Evolutionary conservation across 1,140 invertebrate species (phyloP).

Genomic region (Galendromus occidentalis): DNA sequence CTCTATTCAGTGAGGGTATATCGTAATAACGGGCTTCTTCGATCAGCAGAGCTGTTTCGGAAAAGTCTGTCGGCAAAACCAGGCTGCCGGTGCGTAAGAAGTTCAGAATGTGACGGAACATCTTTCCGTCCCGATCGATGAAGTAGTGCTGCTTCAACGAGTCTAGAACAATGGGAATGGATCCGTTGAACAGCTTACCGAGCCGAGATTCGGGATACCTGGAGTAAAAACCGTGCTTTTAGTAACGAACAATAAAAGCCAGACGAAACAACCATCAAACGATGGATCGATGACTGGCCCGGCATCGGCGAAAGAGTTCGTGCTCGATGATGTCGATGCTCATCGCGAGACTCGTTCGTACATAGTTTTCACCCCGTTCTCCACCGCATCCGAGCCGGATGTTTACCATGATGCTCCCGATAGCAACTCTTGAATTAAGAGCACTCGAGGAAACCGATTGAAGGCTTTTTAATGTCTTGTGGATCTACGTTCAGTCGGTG

Average conservation of each 20-base stretch:
- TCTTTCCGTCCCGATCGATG: slow-evolving; percentile 81
- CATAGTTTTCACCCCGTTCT: no score
- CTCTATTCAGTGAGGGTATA: slow-evolving; percentile 37
- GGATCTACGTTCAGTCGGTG: no score
- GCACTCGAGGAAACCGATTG: no score
- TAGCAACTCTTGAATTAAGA: no score
- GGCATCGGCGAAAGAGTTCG: neutral
- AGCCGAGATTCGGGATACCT: slow-evolving; percentile 79
- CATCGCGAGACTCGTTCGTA: no score
- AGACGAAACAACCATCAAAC: neutral
- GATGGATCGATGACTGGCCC: neutral
- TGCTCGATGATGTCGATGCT: no score
- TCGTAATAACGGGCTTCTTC: slow-evolving; percentile 85
- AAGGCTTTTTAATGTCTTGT: no score
- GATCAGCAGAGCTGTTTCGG: slow-evolving; percentile 64
- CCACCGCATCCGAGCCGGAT: no score
- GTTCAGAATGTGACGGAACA: slow-evolving; percentile 89
- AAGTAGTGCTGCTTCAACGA: slow-evolving; percentile 94
- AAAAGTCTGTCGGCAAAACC: slow-evolving; percentile 64
- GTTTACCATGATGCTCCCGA: no score
- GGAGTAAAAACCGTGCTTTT: slow-evolving; percentile 17
- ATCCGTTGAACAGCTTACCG: slow-evolving; percentile 84
- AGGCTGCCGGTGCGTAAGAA: slow-evolving; percentile 75
- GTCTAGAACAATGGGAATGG: slow-evolving; percentile 84
- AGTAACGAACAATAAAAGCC: neutral